These are phyloP conservation scores for Drosophila leontia DNA, from an alignment of 1,140 invertebrate genomes.

Conservation along the genomic window DNA sequence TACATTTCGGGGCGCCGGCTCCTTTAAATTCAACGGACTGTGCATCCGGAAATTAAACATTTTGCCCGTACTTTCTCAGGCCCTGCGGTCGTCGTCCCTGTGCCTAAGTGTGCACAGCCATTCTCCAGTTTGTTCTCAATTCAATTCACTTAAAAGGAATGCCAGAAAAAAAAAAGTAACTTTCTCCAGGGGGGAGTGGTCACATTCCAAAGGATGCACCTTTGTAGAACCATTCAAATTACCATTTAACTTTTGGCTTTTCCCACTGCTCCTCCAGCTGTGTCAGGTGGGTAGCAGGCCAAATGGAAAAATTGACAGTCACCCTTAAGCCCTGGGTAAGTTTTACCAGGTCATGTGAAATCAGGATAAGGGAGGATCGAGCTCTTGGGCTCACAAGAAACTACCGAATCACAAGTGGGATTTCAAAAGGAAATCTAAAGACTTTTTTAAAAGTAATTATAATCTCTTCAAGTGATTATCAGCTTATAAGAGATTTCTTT, in stretches of 20 bases:
- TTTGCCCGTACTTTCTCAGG: constrained; percentile 28
- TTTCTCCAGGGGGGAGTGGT: background rate
- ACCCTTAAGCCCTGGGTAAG: background rate
- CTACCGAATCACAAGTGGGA: background rate
- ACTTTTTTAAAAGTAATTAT: background rate
- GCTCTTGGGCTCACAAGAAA: background rate
- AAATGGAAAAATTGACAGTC: constrained; percentile 3
- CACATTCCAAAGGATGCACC: constrained; percentile 14
- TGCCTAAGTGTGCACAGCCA: constrained; percentile 34
- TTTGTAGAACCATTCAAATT: constrained; percentile 24
- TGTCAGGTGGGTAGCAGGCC: constrained; percentile 1
- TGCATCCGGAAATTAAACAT: constrained; percentile 54
- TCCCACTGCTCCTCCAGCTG: background rate
- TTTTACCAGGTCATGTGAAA: background rate
- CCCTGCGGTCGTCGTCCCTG: constrained; percentile 33
- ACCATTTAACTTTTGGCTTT: constrained; percentile 22
- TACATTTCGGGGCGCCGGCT: constrained; percentile 37
- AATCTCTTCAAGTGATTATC: background rate
- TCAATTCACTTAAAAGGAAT: constrained; percentile 32
- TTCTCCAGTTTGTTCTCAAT: constrained; percentile 34
- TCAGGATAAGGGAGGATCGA: background rate
- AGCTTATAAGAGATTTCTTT: constrained; percentile 3
- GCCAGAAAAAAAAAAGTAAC: constrained; percentile 11
- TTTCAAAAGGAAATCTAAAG: background rate
- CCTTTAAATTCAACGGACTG: constrained; percentile 38